Evolutionary conservation across 2,888 invertebrate genomes (phyloP).

Genomic region (Parthenolecanium corni): DNA sequence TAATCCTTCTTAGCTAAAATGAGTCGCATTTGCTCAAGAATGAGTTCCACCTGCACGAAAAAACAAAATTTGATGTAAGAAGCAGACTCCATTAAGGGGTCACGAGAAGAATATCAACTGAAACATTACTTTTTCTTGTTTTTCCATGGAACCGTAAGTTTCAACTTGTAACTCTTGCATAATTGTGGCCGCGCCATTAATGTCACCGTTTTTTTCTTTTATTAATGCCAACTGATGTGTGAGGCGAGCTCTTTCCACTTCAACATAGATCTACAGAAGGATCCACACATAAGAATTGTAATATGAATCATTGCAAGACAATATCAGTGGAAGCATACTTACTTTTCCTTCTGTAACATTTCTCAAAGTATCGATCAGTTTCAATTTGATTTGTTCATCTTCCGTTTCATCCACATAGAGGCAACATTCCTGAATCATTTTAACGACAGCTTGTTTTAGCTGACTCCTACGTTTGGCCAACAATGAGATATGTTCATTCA

Average conservation of each 20-base stretch:
- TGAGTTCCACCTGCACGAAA: slow-evolving; percentile 74
- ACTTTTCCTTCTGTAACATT: slow-evolving; percentile 93
- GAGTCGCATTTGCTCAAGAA: slow-evolving; percentile 96
- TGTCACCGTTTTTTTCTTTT: slow-evolving; percentile 69
- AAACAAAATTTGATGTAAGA: not conserved
- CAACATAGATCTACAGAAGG: slow-evolving; percentile 78
- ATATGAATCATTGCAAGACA: not conserved
- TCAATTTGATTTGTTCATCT: slow-evolving; percentile 77
- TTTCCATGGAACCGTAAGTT: slow-evolving; percentile 98
- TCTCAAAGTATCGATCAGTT: slow-evolving; percentile 88
- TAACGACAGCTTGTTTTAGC: slow-evolving; percentile 90
- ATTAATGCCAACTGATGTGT: slow-evolving; percentile 81
- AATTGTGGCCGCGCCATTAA: slow-evolving; percentile 80
- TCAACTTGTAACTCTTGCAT: slow-evolving; percentile 94
- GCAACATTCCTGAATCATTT: slow-evolving; percentile 92
- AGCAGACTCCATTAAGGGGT: not conserved
- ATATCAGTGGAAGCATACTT: slow-evolving; percentile 22
- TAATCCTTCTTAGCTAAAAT: slow-evolving; percentile 93
- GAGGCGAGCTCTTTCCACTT: slow-evolving; percentile 91
- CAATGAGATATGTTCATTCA: slow-evolving; percentile 85
- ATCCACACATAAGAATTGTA: slow-evolving; percentile 42
- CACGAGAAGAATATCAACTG: not conserved
- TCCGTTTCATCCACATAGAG: slow-evolving; percentile 86
- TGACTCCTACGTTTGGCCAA: slow-evolving; percentile 90
- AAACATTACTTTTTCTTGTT: slow-evolving; percentile 65